These are phyloP conservation scores for Leptopilina boulardi DNA, from an alignment of 1,140 invertebrate genomes.

Conservation along the genomic window DNA sequence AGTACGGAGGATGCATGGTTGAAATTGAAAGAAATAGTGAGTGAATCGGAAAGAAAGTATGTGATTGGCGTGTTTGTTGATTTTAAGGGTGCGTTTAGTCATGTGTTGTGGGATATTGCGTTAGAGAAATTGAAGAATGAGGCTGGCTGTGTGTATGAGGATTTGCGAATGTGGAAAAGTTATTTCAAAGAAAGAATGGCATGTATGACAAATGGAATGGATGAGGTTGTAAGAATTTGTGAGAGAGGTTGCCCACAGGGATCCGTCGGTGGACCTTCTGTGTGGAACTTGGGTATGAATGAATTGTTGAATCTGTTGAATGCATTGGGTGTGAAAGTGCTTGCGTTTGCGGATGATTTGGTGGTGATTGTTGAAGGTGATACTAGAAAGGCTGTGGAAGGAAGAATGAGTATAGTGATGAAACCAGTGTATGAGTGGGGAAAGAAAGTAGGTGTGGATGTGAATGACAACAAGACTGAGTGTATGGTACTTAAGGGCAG, in stretches of 20 bases:
- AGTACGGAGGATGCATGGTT: background rate
- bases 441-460: background rate
- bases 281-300: background rate
- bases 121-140: background rate
- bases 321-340: background rate
- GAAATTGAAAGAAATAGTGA: constrained; percentile 1
- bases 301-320: background rate
- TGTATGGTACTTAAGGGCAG: background rate
- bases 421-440: background rate
- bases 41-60: too few relatives aligned
- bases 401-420: background rate
- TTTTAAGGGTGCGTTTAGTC: background rate
- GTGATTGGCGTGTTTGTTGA: too few relatives aligned
- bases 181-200: too few relatives aligned
- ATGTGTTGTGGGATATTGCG: background rate
- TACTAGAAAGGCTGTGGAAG: background rate
- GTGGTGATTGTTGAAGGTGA: background rate
- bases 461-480: background rate
- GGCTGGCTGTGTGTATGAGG: too few relatives aligned
- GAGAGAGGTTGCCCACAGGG: background rate
- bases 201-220: background rate
- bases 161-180: background rate
- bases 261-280: background rate
- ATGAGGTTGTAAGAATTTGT: background rate
- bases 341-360: background rate